Conservation (phyloP, 2,797 vertebrate species). For the Muscicapa striata region DNA sequence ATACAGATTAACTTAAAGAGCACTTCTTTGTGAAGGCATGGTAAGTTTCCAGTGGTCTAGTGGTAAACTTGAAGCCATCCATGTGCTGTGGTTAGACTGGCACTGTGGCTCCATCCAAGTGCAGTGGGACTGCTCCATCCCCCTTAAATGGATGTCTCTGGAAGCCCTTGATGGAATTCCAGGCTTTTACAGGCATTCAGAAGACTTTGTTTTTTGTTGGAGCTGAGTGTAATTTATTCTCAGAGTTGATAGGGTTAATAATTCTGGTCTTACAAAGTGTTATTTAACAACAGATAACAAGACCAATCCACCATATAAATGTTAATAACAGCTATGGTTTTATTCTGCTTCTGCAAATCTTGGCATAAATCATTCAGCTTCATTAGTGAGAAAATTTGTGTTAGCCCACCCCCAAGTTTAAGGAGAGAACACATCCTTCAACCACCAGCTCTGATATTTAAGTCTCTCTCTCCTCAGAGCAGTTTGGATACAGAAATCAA, state of each 20-base stretch:
- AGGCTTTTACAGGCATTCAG: not conserved
- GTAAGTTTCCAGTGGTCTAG: not conserved
- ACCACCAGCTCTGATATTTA: conserved; percentile 33
- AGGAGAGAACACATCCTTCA: not conserved
- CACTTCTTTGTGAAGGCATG: not conserved
- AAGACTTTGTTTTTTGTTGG: not conserved
- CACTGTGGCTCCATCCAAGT: not conserved
- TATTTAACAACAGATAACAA: not conserved
- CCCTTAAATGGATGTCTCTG: not conserved
- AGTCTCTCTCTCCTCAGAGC: not conserved
- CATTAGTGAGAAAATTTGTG: conserved; percentile 30
- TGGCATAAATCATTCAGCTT: conserved; percentile 24
- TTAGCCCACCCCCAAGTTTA: not conserved
- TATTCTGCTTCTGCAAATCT: conserved; percentile 17
- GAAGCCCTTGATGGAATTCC: not conserved
- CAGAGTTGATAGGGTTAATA: not conserved
- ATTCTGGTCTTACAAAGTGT: not conserved
- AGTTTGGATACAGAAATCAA: conserved; percentile 64
- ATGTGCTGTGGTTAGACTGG: not conserved
- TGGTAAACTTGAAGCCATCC: not conserved
- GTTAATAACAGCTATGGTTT: not conserved
- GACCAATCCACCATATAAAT: not conserved
- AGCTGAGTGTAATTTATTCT: not conserved
- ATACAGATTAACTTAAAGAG: not conserved
- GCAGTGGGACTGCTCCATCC: not conserved